phyloP scores from a whole-genome alignment of 2,888 invertebrate genomes.

The Drosophila neoperkinsi region DNA sequence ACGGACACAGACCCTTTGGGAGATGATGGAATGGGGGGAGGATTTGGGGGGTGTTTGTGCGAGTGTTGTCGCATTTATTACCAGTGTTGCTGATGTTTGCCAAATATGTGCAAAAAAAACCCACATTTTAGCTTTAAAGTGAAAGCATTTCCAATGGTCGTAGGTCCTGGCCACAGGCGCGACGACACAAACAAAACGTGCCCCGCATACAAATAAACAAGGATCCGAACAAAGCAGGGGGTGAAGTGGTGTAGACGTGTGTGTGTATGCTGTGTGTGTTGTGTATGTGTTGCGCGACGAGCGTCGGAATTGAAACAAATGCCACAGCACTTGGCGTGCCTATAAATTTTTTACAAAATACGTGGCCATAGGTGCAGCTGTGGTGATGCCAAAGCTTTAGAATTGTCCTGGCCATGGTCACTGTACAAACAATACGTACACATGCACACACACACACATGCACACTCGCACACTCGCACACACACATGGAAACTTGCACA shows the following conservation, averaged over 20 bases:
- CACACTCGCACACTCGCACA: slow-evolving; percentile 18
- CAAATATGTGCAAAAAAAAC: slow-evolving; percentile 60
- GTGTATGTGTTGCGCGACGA: slow-evolving; percentile 37
- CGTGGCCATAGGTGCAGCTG: slow-evolving; percentile 66
- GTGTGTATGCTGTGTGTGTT: slow-evolving; percentile 28
- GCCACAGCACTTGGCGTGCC: slow-evolving; percentile 72
- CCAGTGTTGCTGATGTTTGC: slow-evolving; percentile 60
- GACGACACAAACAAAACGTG: slow-evolving; percentile 81
- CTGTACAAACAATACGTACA: slow-evolving; percentile 37
- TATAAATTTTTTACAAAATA: slow-evolving; percentile 79
- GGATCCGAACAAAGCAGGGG: slow-evolving; percentile 28
- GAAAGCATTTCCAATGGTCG: slow-evolving; percentile 67
- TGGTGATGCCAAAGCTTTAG: slow-evolving; percentile 38
- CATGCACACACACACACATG: background rate
- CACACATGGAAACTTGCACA: background rate
- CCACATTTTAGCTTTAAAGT: slow-evolving; percentile 66
- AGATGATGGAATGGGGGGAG: background rate
- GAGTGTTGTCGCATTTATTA: slow-evolving; percentile 76
- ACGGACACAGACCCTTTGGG: slow-evolving; percentile 33
- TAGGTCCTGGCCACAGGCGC: slow-evolving; percentile 72
- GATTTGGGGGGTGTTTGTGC: background rate
- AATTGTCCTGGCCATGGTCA: slow-evolving; percentile 24
- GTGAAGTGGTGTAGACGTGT: background rate
- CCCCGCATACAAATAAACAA: slow-evolving; percentile 77
- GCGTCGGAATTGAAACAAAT: slow-evolving; percentile 74